A percentile compares a stretch with the other conserved stretches of the same genome.
These are phyloP conservation scores for Agrotis exclamationis DNA, from an alignment of 2,888 invertebrate species.

Conservation along the genomic window DNA sequence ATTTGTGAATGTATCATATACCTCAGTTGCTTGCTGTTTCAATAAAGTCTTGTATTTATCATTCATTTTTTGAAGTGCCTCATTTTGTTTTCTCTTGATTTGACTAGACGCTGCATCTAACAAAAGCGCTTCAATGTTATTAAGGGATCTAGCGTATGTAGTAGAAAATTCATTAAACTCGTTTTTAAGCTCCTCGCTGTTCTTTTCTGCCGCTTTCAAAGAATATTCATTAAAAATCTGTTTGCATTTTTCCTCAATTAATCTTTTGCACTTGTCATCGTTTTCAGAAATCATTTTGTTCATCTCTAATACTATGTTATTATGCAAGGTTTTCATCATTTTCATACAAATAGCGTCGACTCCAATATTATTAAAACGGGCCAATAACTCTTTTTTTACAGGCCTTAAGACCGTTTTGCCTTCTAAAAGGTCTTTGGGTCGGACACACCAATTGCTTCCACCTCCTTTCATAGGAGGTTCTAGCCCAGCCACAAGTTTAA, in stretches of 20 bases:
- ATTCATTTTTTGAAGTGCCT: conserved; percentile 74
- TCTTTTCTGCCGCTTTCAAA: conserved; percentile 68
- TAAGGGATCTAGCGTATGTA: conserved; percentile 76
- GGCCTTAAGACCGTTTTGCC: conserved; percentile 82
- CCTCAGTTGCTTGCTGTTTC: conserved; percentile 78
- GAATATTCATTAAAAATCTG: conserved; percentile 71
- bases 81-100: conserved; percentile 72
- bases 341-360: conserved; percentile 76
- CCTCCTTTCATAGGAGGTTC: conserved; percentile 85
- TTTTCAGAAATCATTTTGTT: conserved; percentile 70
- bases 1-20: conserved; percentile 77
- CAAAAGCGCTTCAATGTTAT: conserved; percentile 77
- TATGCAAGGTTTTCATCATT: conserved; percentile 70
- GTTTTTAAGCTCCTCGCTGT: conserved; percentile 73
- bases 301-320: conserved; percentile 72
- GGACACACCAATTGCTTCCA: conserved; percentile 83
- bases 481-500: conserved; percentile 82
- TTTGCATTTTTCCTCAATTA: conserved; percentile 67
- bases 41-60: conserved; percentile 71
- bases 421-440: conserved; percentile 80
- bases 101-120: conserved; percentile 76
- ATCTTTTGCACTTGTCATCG: conserved; percentile 78
- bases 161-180: conserved; percentile 77
- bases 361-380: conserved; percentile 78
- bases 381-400: conserved; percentile 73